These are phyloP conservation scores for Lucilia cuprina DNA, from an alignment of 1,140 invertebrate species.

Conservation along the genomic window DNA sequence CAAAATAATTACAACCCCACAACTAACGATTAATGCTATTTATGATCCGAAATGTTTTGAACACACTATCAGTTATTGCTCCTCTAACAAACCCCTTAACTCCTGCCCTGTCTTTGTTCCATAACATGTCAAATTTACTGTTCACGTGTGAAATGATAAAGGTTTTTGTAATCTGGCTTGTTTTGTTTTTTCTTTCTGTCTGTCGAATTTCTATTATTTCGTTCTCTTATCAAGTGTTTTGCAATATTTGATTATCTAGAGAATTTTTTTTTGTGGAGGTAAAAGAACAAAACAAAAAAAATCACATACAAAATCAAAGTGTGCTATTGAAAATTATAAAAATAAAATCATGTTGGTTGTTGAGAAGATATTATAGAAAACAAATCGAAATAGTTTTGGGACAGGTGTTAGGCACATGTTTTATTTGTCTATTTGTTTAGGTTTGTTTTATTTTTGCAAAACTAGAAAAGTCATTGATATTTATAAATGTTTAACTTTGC, in stretches of 20 bases:
- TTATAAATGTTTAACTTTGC: neutral
- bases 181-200: neutral
- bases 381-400: too few species aligned
- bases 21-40: too few species aligned
- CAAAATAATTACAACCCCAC: too few species aligned
- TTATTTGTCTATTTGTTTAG: too few species aligned
- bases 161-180: neutral
- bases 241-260: constrained; percentile 10
- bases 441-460: neutral
- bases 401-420: too few species aligned
- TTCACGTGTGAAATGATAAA: constrained; percentile 30
- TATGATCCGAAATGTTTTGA: too few species aligned
- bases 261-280: neutral
- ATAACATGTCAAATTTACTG: neutral
- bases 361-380: neutral
- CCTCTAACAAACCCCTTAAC: neutral
- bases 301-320: neutral
- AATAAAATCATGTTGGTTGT: neutral
- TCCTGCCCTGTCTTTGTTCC: neutral
- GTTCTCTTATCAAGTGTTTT: neutral
- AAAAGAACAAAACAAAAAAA: too few species aligned
- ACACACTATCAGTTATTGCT: too few species aligned
- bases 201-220: neutral
- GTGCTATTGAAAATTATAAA: constrained; percentile 2
- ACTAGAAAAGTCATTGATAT: neutral